phyloP scores from a whole-genome alignment of 1,140 invertebrate genomes.

The Drosophila sp. region DNA sequence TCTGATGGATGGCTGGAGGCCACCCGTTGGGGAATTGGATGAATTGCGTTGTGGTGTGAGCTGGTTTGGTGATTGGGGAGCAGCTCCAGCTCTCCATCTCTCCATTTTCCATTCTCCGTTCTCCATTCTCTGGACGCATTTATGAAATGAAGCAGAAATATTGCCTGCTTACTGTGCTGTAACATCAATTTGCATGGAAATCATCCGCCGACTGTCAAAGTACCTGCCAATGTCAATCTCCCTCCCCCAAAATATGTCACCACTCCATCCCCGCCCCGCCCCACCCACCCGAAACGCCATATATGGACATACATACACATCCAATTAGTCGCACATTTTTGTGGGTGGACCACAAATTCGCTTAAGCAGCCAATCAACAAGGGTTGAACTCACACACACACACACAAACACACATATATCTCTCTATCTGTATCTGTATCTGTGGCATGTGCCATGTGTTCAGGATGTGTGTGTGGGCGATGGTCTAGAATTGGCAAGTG shows the following conservation, averaged over 20 bases:
- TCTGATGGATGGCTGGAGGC: conserved; percentile 39
- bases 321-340: conserved; percentile 70
- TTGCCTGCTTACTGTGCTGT: conserved; percentile 78
- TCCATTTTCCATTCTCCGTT: too few relatives aligned
- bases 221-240: conserved; percentile 29
- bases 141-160: conserved; percentile 79
- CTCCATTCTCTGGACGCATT: conserved; percentile 56
- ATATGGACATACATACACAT: conserved; percentile 46
- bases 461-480: neutral
- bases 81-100: too few relatives aligned
- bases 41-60: conserved; percentile 11
- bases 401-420: neutral
- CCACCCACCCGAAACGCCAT: neutral
- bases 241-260: neutral
- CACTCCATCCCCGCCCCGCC: too few relatives aligned
- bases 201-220: conserved; percentile 65
- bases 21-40: conserved; percentile 29
- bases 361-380: conserved; percentile 59
- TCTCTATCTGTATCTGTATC: neutral
- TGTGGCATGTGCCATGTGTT: neutral
- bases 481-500: neutral
- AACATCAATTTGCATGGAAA: conserved; percentile 80
- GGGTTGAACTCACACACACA: conserved; percentile 19
- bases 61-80: conserved; percentile 35
- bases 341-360: conserved; percentile 56